Percentiles rank a stretch among this genome's conserved stretches.
phyloP scores from a whole-genome alignment of 2,888 invertebrate species.

The Tethea ocularis region DNA sequence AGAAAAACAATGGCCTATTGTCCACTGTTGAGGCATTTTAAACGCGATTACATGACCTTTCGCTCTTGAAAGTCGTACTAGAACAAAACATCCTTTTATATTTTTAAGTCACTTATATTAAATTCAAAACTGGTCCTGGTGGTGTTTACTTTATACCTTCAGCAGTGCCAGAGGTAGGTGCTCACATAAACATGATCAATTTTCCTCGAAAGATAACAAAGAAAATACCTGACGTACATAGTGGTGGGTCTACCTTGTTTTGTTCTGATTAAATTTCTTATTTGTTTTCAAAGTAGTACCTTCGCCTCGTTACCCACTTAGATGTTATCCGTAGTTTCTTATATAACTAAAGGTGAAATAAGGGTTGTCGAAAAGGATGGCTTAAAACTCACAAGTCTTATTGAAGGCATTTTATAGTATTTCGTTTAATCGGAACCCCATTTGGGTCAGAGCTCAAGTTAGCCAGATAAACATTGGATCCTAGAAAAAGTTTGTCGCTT shows the following conservation, averaged over 20 bases:
- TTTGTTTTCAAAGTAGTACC: neutral
- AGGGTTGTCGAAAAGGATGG: neutral
- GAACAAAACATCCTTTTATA: neutral
- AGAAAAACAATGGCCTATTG: conserved; percentile 9
- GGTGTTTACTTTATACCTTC: neutral
- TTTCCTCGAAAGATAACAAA: neutral
- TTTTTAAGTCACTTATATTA: neutral
- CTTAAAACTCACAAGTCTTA: neutral
- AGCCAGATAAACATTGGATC: neutral
- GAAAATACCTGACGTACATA: neutral
- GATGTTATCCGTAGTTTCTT: neutral
- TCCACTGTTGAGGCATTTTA: neutral
- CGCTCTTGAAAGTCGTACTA: neutral
- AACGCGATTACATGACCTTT: conserved; percentile 1
- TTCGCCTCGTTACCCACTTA: neutral
- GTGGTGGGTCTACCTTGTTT: neutral
- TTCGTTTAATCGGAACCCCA: neutral
- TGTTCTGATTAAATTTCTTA: neutral
- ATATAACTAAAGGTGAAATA: neutral
- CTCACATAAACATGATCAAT: neutral
- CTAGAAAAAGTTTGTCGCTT: neutral
- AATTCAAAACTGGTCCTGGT: neutral
- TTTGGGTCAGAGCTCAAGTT: neutral
- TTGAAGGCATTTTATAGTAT: neutral
- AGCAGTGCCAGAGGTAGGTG: neutral